Evolutionary conservation across 2,888 invertebrate species (phyloP).

Genomic region (Synanthedon formicaeformis): DNA sequence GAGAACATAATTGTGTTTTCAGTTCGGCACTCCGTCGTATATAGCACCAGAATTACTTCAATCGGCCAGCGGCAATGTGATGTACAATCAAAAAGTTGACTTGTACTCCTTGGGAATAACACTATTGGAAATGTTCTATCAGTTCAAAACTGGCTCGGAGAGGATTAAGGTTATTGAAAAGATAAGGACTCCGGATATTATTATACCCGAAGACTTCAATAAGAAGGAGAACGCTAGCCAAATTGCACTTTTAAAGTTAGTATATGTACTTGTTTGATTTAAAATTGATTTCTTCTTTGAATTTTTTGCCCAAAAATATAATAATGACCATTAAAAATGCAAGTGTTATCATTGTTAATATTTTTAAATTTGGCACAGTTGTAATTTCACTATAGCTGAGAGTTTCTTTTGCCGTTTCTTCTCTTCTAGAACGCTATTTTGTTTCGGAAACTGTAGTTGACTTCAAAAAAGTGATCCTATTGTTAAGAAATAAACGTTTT

Average conservation of each 20-base stretch:
- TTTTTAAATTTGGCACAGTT: too few relatives aligned
- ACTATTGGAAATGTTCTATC: constrained; percentile 95
- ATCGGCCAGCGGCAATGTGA: constrained; percentile 75
- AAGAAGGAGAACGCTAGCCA: constrained; percentile 70
- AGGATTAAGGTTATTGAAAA: constrained; percentile 81
- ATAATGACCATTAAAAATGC: too few relatives aligned
- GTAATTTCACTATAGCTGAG: too few relatives aligned
- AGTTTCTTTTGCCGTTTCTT: too few relatives aligned
- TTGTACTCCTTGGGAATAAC: constrained; percentile 91
- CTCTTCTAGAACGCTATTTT: too few relatives aligned
- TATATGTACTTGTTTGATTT: constrained; percentile 6
- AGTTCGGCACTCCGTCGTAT: constrained; percentile 95
- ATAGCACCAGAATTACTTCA: constrained; percentile 92
- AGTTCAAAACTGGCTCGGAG: constrained; percentile 90
- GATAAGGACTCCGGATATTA: constrained; percentile 76
- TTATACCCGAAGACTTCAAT: constrained; percentile 78
- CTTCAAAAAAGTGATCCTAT: too few relatives aligned
- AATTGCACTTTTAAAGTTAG: constrained; percentile 72
- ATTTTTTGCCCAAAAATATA: too few relatives aligned
- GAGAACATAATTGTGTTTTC: constrained; percentile 1
- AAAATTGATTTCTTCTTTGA: too few relatives aligned
- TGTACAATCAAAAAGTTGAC: constrained; percentile 90
- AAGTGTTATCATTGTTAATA: too few relatives aligned
- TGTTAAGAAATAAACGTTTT: too few relatives aligned
- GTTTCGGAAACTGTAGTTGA: too few relatives aligned